Base-by-base conservation (phyloP, 2,888 invertebrate genomes). In the Nemotelus nigrinus region DNA sequence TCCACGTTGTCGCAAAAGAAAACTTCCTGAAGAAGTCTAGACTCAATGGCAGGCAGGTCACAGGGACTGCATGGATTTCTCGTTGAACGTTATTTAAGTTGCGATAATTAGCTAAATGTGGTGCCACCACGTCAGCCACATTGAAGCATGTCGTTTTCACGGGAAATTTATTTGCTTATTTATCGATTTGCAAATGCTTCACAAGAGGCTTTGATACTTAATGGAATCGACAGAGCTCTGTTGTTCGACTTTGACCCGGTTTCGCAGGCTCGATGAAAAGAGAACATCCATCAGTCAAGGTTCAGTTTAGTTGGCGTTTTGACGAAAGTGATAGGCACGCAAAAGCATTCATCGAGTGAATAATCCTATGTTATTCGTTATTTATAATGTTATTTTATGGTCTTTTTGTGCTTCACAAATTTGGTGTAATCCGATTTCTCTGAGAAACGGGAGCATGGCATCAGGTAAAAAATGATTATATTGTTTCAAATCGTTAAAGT, bases 41-140 rank as follows among this genome's bases (percentile, higher is more conserved):
- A 70, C 70, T 43, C 41, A 3, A 50, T 39, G 39, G 7, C 41
- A 41, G 60, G 41, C 60, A 41, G 3, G 60, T 60, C 41, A 8
- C 50, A 50, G 8, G 53, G 25, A 55, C 7, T 43, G 63, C 3
- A 63, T 10, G 53, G 25, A 43, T 70, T 53, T 7, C 43, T 70
- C 43, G 10, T 7, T 10, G 53, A 50, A 5, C 41, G 43, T 70
- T 70, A 10, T 70, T 70, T 53, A 53, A 70, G 70, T 50, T 53
- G 7, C 53, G 70, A 70, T 70, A 70, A 70, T 70, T 70, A 70
- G 55, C 70, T 70, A 53, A 39, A 55, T 44, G 70, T 70, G 53
- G 44, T 70, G 50, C 70, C 55, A 53, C 53, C 41, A 10, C 43
- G 55, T n/a, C 6, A 43, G 55, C n/a, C 6, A 43, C 55, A 55